These are phyloP conservation scores for Orthosia cruda DNA, from an alignment of 2,888 invertebrate genomes.

Conservation along the genomic window DNA sequence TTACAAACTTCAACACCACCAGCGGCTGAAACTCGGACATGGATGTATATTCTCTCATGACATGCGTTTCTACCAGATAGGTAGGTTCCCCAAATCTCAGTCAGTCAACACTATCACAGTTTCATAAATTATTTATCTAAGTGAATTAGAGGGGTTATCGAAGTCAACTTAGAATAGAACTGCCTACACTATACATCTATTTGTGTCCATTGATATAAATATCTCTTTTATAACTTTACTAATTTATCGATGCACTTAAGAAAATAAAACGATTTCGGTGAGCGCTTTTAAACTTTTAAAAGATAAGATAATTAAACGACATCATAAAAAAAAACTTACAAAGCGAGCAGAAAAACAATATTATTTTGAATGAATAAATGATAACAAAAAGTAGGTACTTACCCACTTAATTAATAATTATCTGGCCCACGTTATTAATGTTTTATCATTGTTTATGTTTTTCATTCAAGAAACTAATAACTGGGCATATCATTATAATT, in stretches of 20 bases:
- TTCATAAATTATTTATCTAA: slow-evolving; percentile 45
- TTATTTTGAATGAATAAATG: slow-evolving; percentile 34
- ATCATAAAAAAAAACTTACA: slow-evolving; percentile 12
- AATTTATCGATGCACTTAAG: slow-evolving; percentile 26
- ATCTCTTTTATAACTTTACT: slow-evolving; percentile 16
- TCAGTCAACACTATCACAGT: slow-evolving; percentile 25
- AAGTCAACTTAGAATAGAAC: slow-evolving; percentile 37
- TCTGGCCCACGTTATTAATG: slow-evolving; percentile 27
- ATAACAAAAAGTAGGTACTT: slow-evolving; percentile 23
- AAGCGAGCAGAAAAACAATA: slow-evolving; percentile 22
- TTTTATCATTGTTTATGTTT: slow-evolving; percentile 63
- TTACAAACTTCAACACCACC: slow-evolving; percentile 10
- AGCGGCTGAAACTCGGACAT: slow-evolving; percentile 5
- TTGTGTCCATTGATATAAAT: slow-evolving; percentile 24
- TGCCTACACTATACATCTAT: slow-evolving; percentile 16
- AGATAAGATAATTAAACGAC: slow-evolving; percentile 26
- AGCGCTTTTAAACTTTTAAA: slow-evolving; percentile 10
- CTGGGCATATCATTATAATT: slow-evolving; percentile 69
- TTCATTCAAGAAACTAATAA: slow-evolving; percentile 68
- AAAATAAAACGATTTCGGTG: slow-evolving; percentile 14
- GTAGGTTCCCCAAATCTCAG: slow-evolving; percentile 8
- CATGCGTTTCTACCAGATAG: background rate
- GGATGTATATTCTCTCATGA: slow-evolving; percentile 10
- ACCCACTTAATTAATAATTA: slow-evolving; percentile 46
- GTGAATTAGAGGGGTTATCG: slow-evolving; percentile 55